Conservation (phyloP, 2,797 vertebrate genomes). For the Parauchenoglanis punctatus region DNA sequence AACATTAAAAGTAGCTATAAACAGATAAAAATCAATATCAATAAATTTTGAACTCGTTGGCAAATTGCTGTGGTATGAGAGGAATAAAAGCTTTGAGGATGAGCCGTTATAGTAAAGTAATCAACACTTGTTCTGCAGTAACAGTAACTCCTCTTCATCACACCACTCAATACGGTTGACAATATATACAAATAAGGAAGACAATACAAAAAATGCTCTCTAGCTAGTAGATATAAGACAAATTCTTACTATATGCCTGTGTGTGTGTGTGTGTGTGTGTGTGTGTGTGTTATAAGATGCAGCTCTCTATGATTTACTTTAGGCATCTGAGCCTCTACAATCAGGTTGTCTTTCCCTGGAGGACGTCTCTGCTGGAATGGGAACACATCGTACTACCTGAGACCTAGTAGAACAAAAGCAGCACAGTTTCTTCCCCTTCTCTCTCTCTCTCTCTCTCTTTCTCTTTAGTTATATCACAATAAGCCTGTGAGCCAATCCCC, state of each 20-base stretch:
- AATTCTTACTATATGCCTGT: background rate
- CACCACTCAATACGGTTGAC: background rate
- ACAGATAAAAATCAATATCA: background rate
- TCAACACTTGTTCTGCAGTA: background rate
- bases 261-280: slow-evolving; percentile 1
- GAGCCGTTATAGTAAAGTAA: background rate
- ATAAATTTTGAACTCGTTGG: background rate
- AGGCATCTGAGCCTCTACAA: background rate
- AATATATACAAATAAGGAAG: background rate
- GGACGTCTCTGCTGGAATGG: slow-evolving; percentile 37
- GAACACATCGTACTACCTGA: slow-evolving; percentile 49
- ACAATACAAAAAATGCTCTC: background rate
- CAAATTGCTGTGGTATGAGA: background rate
- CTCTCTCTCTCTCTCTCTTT: background rate
- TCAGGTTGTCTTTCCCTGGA: background rate
- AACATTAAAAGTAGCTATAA: background rate
- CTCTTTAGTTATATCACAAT: slow-evolving; percentile 8
- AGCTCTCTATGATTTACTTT: background rate
- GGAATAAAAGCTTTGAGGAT: background rate
- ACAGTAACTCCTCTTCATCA: background rate
- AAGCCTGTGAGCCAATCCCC: slow-evolving; percentile 17
- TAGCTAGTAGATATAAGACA: background rate
- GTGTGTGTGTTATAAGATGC: background rate
- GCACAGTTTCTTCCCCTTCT: slow-evolving; percentile 43
- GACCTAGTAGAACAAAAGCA: slow-evolving; percentile 52